phyloP scores from a whole-genome alignment of 2,888 invertebrate species.

The Drosophila formosana region DNA sequence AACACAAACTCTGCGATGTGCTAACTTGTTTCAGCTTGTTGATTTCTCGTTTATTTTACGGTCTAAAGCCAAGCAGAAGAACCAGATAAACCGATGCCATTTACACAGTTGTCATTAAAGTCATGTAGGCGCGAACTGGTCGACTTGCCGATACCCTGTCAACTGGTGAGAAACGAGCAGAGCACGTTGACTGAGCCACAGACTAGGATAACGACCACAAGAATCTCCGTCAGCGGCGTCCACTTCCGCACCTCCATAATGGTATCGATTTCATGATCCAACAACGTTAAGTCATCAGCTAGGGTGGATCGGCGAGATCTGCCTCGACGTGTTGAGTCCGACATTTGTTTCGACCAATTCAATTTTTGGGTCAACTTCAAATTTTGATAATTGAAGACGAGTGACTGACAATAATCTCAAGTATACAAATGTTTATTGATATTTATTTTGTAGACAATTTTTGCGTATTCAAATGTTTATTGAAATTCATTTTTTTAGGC shows the following conservation, averaged over 20 bases:
- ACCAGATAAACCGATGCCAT: conserved; percentile 14
- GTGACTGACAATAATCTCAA: conserved; percentile 20
- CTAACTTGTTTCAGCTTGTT: conserved; percentile 25
- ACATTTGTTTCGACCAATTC: not conserved
- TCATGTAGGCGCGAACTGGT: not conserved
- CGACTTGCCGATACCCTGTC: conserved; percentile 2
- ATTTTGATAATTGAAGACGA: not conserved
- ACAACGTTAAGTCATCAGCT: not conserved
- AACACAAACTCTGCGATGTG: conserved; percentile 1
- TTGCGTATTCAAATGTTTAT: not conserved
- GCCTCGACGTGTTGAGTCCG: not conserved
- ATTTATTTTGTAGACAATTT: not conserved
- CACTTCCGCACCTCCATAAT: conserved; percentile 38
- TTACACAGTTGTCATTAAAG: conserved; percentile 11
- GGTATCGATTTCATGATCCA: not conserved
- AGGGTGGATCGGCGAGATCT: not conserved
- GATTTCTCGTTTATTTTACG: conserved; percentile 25
- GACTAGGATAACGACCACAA: conserved; percentile 1
- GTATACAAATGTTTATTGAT: conserved; percentile 1
- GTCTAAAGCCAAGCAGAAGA: conserved; percentile 13
- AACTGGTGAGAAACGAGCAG: not conserved
- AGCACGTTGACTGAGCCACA: conserved; percentile 25
- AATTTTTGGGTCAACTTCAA: not conserved
- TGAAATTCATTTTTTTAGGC: not conserved
- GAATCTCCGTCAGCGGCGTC: conserved; percentile 39